Percentiles rank a stretch among this genome's conserved stretches.
Evolutionary conservation across 2,113 vertebrate genomes (phyloP).

Genomic region (human (Homo sapiens)): DNA sequence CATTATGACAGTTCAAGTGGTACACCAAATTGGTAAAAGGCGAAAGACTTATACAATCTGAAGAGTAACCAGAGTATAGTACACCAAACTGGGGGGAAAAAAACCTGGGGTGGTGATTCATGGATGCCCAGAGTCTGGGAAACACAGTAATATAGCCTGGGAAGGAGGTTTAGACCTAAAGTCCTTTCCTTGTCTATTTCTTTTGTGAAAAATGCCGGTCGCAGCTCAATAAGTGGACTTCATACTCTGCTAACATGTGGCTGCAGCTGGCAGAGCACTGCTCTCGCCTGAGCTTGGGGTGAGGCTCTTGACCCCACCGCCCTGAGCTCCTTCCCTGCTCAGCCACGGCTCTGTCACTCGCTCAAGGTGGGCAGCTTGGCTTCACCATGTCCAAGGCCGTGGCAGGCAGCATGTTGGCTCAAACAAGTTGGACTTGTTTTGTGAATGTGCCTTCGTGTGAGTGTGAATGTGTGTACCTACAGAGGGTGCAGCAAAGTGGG

Average conservation of each 20-base stretch:
- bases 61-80: too few species aligned
- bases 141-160: neutral
- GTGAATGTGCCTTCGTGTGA: neutral
- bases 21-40: neutral
- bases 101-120: neutral
- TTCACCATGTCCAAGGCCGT: neutral
- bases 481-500: neutral
- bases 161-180: neutral
- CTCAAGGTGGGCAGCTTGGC: neutral
- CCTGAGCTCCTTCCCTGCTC: neutral
- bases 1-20: neutral
- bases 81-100: neutral
- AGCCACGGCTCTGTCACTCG: neutral
- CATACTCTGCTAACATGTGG: fast-evolving
- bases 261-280: neutral
- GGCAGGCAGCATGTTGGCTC: neutral
- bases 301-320: neutral
- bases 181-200: neutral
- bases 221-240: neutral
- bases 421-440: constrained; percentile 71
- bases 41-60: too few species aligned
- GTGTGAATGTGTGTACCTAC: neutral
- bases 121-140: neutral
- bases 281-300: neutral
- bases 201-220: neutral